Conservation (phyloP, 2,888 invertebrate genomes). For the Cetonia aurata region DNA sequence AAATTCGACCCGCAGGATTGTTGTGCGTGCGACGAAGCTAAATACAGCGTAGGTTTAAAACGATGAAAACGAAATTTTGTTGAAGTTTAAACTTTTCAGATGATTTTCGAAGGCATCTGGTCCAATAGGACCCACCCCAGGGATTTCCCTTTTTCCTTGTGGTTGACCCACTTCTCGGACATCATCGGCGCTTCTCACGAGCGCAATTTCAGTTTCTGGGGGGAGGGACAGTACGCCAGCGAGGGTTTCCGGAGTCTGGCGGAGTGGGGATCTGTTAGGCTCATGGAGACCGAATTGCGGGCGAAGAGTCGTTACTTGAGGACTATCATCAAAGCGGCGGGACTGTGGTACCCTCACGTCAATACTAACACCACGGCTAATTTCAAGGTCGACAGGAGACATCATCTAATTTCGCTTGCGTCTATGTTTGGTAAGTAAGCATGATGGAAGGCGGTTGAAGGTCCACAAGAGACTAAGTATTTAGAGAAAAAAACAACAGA, state of each 20-base stretch:
- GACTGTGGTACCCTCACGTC: slow-evolving; percentile 90
- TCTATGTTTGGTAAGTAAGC: slow-evolving; percentile 81
- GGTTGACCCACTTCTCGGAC: slow-evolving; percentile 97
- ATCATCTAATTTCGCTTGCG: slow-evolving; percentile 88
- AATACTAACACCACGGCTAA: slow-evolving; percentile 85
- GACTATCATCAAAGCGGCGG: slow-evolving; percentile 90
- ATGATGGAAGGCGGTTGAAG: not conserved
- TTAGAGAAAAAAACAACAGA: not conserved
- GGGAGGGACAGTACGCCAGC: slow-evolving; percentile 86
- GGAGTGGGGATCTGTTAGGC: slow-evolving; percentile 90
- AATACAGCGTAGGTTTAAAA: slow-evolving; percentile 79
- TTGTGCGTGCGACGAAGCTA: slow-evolving; percentile 96
- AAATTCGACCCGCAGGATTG: slow-evolving; percentile 75
- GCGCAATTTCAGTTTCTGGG: slow-evolving; percentile 91
- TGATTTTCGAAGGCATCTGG: slow-evolving; percentile 95
- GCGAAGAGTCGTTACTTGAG: slow-evolving; percentile 81
- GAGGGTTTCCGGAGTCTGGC: slow-evolving; percentile 88
- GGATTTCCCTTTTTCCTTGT: slow-evolving; percentile 91
- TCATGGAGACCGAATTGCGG: slow-evolving; percentile 90
- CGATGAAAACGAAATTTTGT: too few species aligned
- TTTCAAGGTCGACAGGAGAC: slow-evolving; percentile 86
- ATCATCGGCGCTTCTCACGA: slow-evolving; percentile 95
- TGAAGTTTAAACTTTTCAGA: slow-evolving; percentile 64
- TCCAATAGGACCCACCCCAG: slow-evolving; percentile 95
- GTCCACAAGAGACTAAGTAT: too few species aligned